Evolutionary conservation across 2,888 invertebrate species (phyloP).

Genomic region (Peribatodes rhomboidaria): DNA sequence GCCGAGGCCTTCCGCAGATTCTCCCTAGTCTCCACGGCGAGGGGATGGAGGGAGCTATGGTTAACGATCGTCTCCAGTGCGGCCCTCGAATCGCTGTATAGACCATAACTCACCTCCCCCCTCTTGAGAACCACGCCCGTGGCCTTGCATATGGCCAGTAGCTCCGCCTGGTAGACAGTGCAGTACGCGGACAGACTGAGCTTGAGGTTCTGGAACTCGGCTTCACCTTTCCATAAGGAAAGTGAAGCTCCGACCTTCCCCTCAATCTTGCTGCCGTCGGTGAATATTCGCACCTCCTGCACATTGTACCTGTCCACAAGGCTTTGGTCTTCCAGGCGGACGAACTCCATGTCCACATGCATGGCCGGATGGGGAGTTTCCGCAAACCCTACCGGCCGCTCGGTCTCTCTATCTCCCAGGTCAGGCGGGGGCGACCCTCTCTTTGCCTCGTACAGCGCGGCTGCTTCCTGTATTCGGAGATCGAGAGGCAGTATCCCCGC

Average conservation of each 20-base stretch:
- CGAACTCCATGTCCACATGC: slow-evolving; percentile 6
- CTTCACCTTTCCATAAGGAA: not conserved
- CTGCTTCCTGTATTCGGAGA: slow-evolving; percentile 24
- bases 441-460: slow-evolving; percentile 19
- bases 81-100: slow-evolving; percentile 28
- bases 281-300: slow-evolving; percentile 12
- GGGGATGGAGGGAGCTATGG: slow-evolving; percentile 9
- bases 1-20: not conserved
- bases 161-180: too few relatives aligned
- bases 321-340: slow-evolving; percentile 14
- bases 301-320: not conserved
- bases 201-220: not conserved
- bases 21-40: not conserved
- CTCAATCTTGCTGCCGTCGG: slow-evolving; percentile 31
- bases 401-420: not conserved
- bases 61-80: not conserved
- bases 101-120: not conserved
- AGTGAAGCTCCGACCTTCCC: slow-evolving; percentile 7
- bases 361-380: slow-evolving; percentile 20
- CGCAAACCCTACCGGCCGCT: not conserved
- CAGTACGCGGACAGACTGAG: too few relatives aligned
- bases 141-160: too few relatives aligned
- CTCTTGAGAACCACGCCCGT: too few relatives aligned
- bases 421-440: slow-evolving; percentile 2
- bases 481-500: slow-evolving; percentile 30